These are phyloP conservation scores for Drosophila subobscura DNA, from an alignment of 1,140 invertebrate species.

Conservation along the genomic window DNA sequence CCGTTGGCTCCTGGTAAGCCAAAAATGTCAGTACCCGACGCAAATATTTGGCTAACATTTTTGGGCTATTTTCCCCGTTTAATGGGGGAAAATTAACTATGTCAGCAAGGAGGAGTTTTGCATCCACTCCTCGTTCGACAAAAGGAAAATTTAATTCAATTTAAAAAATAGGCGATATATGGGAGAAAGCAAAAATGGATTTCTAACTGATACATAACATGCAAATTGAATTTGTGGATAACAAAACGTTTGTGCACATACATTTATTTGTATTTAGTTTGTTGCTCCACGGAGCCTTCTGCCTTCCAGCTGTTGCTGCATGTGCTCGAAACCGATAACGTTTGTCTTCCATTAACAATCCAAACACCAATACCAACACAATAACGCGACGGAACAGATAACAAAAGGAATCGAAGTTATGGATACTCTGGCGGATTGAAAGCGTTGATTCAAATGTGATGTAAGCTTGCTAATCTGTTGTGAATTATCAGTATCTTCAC, in stretches of 20 bases:
- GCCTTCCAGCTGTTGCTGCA: slow-evolving; percentile 21
- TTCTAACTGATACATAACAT: slow-evolving; percentile 16
- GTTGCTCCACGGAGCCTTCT: slow-evolving; percentile 8
- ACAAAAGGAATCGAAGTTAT: no score
- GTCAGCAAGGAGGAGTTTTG: slow-evolving; percentile 9
- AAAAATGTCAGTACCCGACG: slow-evolving; percentile 30
- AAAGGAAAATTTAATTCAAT: slow-evolving; percentile 16
- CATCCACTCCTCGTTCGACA: not conserved
- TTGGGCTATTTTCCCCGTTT: slow-evolving; percentile 31
- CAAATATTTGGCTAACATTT: slow-evolving; percentile 54
- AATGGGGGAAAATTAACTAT: slow-evolving; percentile 53
- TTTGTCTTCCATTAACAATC: slow-evolving; percentile 67
- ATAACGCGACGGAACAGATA: no score
- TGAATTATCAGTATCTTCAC: no score
- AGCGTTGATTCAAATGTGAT: no score
- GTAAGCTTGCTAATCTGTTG: no score
- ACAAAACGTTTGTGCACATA: slow-evolving; percentile 23
- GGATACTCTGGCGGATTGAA: no score
- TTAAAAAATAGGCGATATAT: slow-evolving; percentile 1
- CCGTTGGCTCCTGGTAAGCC: slow-evolving; percentile 36
- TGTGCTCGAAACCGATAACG: slow-evolving; percentile 56
- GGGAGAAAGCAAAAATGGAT: not conserved
- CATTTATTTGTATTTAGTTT: slow-evolving; percentile 43
- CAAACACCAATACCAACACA: slow-evolving; percentile 35
- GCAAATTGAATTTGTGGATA: slow-evolving; percentile 40